phyloP scores from a whole-genome alignment of 1,140 invertebrate species.

The Arctopsyche grandis region DNA sequence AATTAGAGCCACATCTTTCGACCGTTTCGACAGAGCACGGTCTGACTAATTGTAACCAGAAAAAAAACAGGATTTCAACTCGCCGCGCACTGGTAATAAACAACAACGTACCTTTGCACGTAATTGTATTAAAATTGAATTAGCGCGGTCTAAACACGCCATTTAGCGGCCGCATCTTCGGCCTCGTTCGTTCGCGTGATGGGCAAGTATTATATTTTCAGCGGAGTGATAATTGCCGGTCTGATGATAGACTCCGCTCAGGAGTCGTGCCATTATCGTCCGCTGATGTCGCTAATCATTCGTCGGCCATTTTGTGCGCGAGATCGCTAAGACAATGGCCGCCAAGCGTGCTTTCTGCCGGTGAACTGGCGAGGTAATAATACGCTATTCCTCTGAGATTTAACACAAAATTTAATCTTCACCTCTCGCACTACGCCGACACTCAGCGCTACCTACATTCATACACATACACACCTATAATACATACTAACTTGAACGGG shows the following conservation, averaged over 20 bases:
- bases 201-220: neutral
- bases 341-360: conserved; percentile 34
- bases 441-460: conserved; percentile 11
- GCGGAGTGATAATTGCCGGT: neutral
- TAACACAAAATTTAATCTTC: conserved; percentile 53
- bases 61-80: too few relatives aligned
- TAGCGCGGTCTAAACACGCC: neutral
- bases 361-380: conserved; percentile 48
- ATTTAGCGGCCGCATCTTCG: neutral
- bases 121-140: too few relatives aligned
- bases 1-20: too few relatives aligned
- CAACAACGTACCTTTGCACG: too few relatives aligned
- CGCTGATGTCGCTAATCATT: neutral
- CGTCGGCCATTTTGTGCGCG: conserved; percentile 3
- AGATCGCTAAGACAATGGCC: neutral
- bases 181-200: neutral
- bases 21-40: too few relatives aligned
- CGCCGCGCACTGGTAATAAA: too few relatives aligned
- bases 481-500: neutral
- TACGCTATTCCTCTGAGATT: conserved; percentile 54
- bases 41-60: too few relatives aligned
- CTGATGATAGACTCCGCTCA: neutral
- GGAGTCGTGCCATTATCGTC: neutral
- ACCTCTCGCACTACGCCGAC: conserved; percentile 29
- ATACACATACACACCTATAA: neutral